Conservation (phyloP, 35 echinoderm and acorn worm genomes). For the Apostichopus parvimensis region DNA sequence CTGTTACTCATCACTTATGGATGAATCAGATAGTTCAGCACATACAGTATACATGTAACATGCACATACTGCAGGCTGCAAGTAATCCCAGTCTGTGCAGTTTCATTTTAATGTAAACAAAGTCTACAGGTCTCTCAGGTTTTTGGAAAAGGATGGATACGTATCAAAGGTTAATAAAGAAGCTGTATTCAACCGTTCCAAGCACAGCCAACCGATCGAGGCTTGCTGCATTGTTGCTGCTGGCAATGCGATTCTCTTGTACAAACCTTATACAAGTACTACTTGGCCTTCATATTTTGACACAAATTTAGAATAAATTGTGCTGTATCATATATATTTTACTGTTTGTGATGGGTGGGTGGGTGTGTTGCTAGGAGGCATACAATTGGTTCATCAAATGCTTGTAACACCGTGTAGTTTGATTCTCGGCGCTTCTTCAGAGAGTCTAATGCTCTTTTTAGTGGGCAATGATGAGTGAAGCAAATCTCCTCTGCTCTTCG, state of each 20-base stretch:
- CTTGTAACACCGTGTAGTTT: neutral
- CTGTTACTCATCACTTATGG: conserved; percentile 1
- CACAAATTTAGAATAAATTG: conserved; percentile 35
- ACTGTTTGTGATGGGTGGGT: conserved; percentile 38
- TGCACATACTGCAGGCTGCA: neutral
- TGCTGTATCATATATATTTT: neutral
- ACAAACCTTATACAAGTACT: neutral
- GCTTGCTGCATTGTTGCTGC: neutral
- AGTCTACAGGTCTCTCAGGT: conserved; percentile 10
- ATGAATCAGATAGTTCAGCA: conserved; percentile 2
- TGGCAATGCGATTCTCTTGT: neutral
- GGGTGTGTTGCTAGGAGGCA: conserved; percentile 18
- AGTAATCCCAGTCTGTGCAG: conserved; percentile 6
- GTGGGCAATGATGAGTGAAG: neutral
- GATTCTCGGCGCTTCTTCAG: neutral
- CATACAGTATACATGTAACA: neutral
- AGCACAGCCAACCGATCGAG: neutral
- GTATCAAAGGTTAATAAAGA: conserved; percentile 17
- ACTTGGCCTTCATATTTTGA: conserved; percentile 28
- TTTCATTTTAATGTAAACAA: conserved; percentile 27
- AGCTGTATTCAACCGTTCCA: neutral
- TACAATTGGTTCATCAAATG: conserved; percentile 7
- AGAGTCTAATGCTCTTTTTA: neutral
- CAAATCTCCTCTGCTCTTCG: neutral
- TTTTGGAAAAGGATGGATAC: neutral